These are phyloP conservation scores for Caiman crocodilus DNA, from an alignment of 2,797 vertebrate genomes.

Conservation along the genomic window DNA sequence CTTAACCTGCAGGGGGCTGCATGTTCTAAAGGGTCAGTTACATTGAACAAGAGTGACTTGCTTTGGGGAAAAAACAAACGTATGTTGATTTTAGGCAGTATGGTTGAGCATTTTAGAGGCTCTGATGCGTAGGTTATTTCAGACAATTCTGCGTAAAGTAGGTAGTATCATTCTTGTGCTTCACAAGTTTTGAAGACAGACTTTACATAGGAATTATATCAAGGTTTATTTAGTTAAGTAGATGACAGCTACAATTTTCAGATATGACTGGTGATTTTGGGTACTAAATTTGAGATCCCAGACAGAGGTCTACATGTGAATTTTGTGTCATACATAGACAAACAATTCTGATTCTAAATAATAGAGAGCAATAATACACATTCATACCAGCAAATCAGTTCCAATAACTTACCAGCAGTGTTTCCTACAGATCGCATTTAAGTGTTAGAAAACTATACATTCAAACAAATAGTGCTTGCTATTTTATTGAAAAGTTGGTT, in stretches of 20 bases:
- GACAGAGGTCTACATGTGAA: background rate
- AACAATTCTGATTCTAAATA: background rate
- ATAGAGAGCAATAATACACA: background rate
- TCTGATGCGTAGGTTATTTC: background rate
- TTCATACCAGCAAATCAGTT: background rate
- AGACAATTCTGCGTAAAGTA: background rate
- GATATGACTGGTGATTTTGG: rapidly evolving
- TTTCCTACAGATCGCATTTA: background rate
- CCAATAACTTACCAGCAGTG: background rate
- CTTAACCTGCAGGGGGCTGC: background rate
- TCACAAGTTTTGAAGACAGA: background rate
- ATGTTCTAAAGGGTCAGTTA: background rate
- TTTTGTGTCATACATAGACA: too few relatives aligned
- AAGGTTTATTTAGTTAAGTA: background rate
- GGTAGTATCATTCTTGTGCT: background rate
- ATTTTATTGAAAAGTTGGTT: background rate
- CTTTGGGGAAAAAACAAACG: background rate
- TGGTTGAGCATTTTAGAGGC: background rate
- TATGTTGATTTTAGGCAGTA: background rate
- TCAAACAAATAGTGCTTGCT: background rate
- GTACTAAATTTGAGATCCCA: background rate
- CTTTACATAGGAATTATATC: constrained; percentile 12
- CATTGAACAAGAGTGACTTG: background rate
- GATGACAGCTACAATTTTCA: constrained; percentile 7
- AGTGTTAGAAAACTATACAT: background rate